These are phyloP conservation scores for Lagodon rhomboides DNA, from an alignment of 2,797 vertebrate species.

Conservation along the genomic window DNA sequence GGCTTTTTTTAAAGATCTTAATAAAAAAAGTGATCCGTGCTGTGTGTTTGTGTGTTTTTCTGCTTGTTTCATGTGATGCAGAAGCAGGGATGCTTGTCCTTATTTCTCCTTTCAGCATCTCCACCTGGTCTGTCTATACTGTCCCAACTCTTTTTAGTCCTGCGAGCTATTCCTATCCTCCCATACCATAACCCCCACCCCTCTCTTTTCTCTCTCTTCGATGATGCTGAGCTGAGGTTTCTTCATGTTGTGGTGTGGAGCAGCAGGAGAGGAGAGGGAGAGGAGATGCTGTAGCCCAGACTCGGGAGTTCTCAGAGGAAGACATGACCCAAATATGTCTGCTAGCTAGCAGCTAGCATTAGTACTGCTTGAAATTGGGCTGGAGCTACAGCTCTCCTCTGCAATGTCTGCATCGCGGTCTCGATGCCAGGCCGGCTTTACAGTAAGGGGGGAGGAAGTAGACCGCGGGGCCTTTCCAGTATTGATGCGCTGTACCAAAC, in stretches of 20 bases:
- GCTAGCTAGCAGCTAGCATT: slow-evolving; percentile 17
- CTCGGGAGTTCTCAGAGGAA: slow-evolving; percentile 50
- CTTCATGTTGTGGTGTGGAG: slow-evolving; percentile 38
- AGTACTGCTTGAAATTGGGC: slow-evolving; percentile 38
- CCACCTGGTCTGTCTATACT: slow-evolving; percentile 60
- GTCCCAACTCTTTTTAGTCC: slow-evolving; percentile 67
- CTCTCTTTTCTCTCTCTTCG: neutral
- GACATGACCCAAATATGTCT: slow-evolving; percentile 79
- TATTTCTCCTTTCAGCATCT: slow-evolving; percentile 64
- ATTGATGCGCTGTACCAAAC: slow-evolving; percentile 50
- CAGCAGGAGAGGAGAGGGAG: slow-evolving; percentile 24
- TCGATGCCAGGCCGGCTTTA: slow-evolving; percentile 34
- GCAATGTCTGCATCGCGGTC: slow-evolving; percentile 44
- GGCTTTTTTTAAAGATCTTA: slow-evolving; percentile 61
- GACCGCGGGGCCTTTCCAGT: slow-evolving; percentile 15
- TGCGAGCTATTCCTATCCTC: slow-evolving; percentile 65
- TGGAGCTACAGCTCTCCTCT: slow-evolving; percentile 50
- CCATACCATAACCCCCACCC: neutral
- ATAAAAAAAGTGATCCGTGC: neutral
- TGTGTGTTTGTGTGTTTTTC: slow-evolving; percentile 26
- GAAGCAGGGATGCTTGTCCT: slow-evolving; percentile 53
- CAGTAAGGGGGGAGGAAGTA: slow-evolving; percentile 23
- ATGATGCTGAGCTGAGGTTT: slow-evolving; percentile 61
- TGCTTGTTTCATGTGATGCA: slow-evolving; percentile 17
- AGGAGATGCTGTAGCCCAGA: slow-evolving; percentile 34